Conservation (phyloP, 2,888 invertebrate species). For the Muschampia plurimacula region DNA sequence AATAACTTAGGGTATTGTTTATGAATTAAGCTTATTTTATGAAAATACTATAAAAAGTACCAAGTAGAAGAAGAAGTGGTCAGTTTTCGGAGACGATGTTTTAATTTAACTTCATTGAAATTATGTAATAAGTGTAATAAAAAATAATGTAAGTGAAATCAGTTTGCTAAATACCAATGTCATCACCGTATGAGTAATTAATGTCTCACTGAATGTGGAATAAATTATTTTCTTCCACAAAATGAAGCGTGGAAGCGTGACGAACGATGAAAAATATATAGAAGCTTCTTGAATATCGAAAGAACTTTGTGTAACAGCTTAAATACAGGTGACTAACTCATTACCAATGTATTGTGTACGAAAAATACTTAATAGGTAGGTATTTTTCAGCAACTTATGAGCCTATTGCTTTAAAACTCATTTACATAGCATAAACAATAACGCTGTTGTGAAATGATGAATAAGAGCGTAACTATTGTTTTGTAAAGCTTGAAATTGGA, state of each 20-base stretch:
- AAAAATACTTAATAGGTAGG: background rate
- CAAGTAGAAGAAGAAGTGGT: too few relatives aligned
- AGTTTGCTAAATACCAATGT: slow-evolving; percentile 16
- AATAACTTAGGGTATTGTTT: too few relatives aligned
- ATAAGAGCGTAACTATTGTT: background rate
- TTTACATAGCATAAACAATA: slow-evolving; percentile 4
- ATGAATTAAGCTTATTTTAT: background rate
- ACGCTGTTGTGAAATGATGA: background rate
- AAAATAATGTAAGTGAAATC: background rate
- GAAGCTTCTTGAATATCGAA: slow-evolving; percentile 27
- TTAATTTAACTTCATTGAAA: background rate
- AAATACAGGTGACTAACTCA: background rate
- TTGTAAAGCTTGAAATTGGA: slow-evolving; percentile 3
- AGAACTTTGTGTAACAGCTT: slow-evolving; percentile 3
- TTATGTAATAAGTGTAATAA: background rate
- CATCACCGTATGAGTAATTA: slow-evolving; percentile 22
- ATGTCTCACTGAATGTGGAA: slow-evolving; percentile 12
- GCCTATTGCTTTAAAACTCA: background rate
- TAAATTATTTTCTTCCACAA: slow-evolving; percentile 17
- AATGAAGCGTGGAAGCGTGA: slow-evolving; percentile 24
- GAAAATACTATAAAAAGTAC: background rate
- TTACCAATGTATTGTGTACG: background rate
- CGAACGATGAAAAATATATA: slow-evolving; percentile 16
- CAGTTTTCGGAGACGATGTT: too few relatives aligned
- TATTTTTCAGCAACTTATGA: background rate